phyloP scores from a whole-genome alignment of 2,797 vertebrate genomes.

The Clarias laeviceps region DNA sequence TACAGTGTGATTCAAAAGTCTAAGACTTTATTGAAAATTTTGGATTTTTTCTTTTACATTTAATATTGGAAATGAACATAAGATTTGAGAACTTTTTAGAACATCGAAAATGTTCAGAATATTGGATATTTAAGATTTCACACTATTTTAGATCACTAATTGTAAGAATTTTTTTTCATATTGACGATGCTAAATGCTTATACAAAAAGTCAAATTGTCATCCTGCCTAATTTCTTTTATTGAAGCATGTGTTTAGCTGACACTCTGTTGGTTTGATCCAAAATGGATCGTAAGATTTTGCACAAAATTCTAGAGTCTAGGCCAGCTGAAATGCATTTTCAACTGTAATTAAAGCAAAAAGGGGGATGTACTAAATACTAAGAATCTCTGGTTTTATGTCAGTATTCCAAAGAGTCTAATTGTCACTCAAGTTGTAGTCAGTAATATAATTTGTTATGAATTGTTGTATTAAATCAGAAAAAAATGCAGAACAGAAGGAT shows the following conservation, averaged over 20 bases:
- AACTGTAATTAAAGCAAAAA: neutral
- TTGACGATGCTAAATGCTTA: neutral
- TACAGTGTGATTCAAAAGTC: conserved; percentile 3
- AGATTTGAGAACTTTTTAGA: neutral
- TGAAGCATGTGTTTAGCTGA: neutral
- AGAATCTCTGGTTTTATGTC: neutral
- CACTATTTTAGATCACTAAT: neutral
- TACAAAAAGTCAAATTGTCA: neutral
- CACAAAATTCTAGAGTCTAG: neutral
- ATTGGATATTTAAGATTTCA: neutral
- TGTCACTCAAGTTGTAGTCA: neutral
- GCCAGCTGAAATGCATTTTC: neutral
- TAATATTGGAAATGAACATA: neutral
- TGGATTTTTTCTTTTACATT: neutral
- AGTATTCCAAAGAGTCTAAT: neutral
- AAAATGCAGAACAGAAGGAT: neutral
- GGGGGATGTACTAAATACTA: neutral
- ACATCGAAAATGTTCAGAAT: neutral
- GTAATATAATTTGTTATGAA: neutral
- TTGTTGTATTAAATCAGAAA: neutral
- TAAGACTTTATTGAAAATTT: neutral
- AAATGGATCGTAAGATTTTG: neutral
- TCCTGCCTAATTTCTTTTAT: neutral
- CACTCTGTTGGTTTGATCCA: neutral
- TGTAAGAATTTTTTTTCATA: neutral